Percentiles rank a stretch among this genome's conserved stretches.
phyloP scores from a whole-genome alignment of 2,113 vertebrate species.

The Neogale vison region DNA sequence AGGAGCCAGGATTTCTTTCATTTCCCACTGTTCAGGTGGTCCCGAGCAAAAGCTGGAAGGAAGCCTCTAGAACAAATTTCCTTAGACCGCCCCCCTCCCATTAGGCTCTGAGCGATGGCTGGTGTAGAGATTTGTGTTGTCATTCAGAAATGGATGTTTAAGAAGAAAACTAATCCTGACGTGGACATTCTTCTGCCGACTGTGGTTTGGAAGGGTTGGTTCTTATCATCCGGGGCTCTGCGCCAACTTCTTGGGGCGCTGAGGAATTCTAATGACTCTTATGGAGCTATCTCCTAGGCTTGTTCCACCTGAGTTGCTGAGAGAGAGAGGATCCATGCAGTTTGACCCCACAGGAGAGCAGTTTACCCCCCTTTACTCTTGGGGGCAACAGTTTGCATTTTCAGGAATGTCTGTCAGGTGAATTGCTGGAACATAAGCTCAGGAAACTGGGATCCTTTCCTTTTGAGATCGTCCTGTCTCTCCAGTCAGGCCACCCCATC shows the following conservation, averaged over 20 bases:
- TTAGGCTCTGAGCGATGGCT: conserved; percentile 20
- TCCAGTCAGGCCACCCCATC: background rate
- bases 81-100: background rate
- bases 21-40: conserved; percentile 5
- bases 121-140: background rate
- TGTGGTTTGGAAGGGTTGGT: background rate
- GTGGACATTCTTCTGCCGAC: conserved; percentile 6
- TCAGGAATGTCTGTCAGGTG: background rate
- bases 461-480: conserved; percentile 19
- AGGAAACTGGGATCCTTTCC: conserved; percentile 13
- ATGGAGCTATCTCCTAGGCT: background rate
- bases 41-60: background rate
- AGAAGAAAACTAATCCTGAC: conserved; percentile 12
- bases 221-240: background rate
- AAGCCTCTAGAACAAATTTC: conserved; percentile 42
- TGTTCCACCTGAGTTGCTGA: conserved; percentile 13
- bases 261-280: conserved; percentile 15
- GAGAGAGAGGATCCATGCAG: background rate
- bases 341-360: conserved; percentile 19
- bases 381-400: background rate
- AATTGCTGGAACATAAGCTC: conserved; percentile 6
- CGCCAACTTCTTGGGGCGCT: background rate
- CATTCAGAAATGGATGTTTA: conserved; percentile 1
- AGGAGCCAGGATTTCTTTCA: conserved; percentile 20
- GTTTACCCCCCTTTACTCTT: background rate